Evolutionary conservation across 2,888 invertebrate genomes (phyloP).

Genomic region (Antheraea yamamai): DNA sequence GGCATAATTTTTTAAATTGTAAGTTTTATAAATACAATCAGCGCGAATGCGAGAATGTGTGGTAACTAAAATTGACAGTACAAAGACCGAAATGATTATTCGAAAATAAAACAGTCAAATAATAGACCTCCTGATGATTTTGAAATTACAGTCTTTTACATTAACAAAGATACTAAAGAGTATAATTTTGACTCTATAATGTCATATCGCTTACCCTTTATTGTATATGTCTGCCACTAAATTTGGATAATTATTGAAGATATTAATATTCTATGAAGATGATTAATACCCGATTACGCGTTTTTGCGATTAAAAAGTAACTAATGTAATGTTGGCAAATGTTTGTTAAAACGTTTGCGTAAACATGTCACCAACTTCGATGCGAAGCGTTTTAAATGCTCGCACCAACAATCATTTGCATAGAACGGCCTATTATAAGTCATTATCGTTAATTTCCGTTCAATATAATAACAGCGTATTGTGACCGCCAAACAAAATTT

Average conservation of each 20-base stretch:
- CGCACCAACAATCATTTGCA: constrained; percentile 49
- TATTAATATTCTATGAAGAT: neutral
- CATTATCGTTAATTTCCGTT: constrained; percentile 78
- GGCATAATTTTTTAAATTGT: no score
- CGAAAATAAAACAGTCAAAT: no score
- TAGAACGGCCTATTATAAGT: constrained; percentile 61
- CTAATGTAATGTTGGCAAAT: neutral
- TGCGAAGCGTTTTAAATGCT: constrained; percentile 24
- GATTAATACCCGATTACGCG: neutral
- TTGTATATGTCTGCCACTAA: no score
- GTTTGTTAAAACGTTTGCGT: constrained; percentile 16
- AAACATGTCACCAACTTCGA: constrained; percentile 6
- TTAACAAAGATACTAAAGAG: no score
- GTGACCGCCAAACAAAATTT: constrained; percentile 66
- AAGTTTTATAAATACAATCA: no score
- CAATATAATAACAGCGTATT: constrained; percentile 61
- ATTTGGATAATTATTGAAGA: neutral
- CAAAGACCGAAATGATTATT: no score
- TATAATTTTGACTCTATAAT: no score
- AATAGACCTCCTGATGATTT: neutral
- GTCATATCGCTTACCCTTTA: no score
- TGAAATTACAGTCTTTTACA: no score
- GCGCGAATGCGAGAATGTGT: no score
- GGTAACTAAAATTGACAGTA: no score
- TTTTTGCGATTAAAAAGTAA: neutral